Conservation (phyloP, 1,140 invertebrate genomes). For the Limonius californicus region DNA sequence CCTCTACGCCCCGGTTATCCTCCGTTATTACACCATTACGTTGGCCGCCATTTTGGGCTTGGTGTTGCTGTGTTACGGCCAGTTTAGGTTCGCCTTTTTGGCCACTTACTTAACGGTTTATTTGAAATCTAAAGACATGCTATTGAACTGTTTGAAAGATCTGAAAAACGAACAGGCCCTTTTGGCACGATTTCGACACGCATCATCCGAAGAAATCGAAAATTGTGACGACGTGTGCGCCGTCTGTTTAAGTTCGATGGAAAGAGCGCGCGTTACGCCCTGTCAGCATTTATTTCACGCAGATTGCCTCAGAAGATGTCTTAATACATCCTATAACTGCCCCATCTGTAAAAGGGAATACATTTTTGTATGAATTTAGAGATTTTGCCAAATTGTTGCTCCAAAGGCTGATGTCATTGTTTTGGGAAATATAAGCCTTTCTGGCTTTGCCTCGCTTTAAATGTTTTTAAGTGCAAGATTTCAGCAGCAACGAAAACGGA, state of each 20-base stretch:
- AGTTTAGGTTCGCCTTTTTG: conserved; percentile 56
- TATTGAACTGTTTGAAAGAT: conserved; percentile 51
- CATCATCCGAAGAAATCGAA: conserved; percentile 60
- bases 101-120: conserved; percentile 65
- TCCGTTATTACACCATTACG: conserved; percentile 54
- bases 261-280: conserved; percentile 64
- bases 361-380: conserved; percentile 42
- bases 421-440: too few relatives aligned
- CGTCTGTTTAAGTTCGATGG: conserved; percentile 67
- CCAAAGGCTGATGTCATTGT: too few relatives aligned
- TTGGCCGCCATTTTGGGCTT: conserved; percentile 54
- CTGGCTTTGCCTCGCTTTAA: too few relatives aligned
- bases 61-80: conserved; percentile 52
- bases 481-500: too few relatives aligned
- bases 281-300: conserved; percentile 76
- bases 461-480: too few relatives aligned
- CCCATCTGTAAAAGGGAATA: conserved; percentile 66
- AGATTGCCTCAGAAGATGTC: conserved; percentile 65
- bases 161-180: conserved; percentile 57
- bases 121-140: conserved; percentile 60
- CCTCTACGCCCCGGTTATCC: conserved; percentile 62
- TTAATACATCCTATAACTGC: conserved; percentile 64
- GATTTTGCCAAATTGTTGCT: too few relatives aligned
- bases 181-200: conserved; percentile 60
- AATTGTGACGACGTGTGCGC: conserved; percentile 72